These are phyloP conservation scores for Stictocephala bisonia DNA, from an alignment of 2,888 invertebrate species.

Conservation along the genomic window DNA sequence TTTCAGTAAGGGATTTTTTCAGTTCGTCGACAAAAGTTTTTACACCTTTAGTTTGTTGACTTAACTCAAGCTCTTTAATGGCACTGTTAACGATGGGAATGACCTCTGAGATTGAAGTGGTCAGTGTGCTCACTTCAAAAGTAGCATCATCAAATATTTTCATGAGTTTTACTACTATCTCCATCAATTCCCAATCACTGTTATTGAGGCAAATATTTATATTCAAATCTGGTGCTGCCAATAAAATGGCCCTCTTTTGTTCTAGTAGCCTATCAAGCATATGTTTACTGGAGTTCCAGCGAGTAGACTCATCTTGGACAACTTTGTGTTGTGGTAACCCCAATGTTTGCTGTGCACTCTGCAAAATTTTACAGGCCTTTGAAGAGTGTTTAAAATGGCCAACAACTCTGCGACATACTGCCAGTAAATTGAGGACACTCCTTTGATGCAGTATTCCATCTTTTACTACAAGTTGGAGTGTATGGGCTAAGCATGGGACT, in stretches of 20 bases:
- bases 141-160: slow-evolving; percentile 24
- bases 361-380: background rate
- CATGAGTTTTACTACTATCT: background rate
- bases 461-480: background rate
- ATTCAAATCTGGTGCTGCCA: slow-evolving; percentile 18
- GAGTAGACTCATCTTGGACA: slow-evolving; percentile 14
- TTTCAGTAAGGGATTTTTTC: background rate
- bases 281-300: slow-evolving; percentile 3
- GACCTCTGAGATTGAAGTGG: background rate
- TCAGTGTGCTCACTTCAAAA: background rate
- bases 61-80: background rate
- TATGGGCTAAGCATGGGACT: slow-evolving; percentile 21
- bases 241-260: background rate
- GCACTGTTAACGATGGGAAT: slow-evolving; percentile 16
- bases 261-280: background rate
- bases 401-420: background rate
- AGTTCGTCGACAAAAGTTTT: background rate
- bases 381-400: slow-evolving; percentile 24
- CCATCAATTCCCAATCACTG: background rate
- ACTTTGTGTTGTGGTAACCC: background rate
- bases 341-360: background rate
- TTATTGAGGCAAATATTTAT: background rate
- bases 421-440: background rate
- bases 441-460: slow-evolving; percentile 12
- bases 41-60: background rate